Evolutionary conservation across 2,888 invertebrate genomes (phyloP), one percentile per base, ranked within the genome.

Genomic region (Adelphocoris suturalis): DNA sequence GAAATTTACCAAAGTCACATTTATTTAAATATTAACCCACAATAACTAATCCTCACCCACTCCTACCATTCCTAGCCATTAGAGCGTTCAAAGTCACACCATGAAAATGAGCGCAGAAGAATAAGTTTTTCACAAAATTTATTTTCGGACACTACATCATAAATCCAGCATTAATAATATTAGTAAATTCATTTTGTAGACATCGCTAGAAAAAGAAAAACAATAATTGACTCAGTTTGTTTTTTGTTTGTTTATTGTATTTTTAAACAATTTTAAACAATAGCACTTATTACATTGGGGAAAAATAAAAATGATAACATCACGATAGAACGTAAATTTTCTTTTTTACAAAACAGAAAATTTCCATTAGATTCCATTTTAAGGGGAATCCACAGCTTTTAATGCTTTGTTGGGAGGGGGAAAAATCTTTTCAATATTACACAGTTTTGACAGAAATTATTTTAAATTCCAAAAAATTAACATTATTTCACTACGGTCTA

Each of bases 141-240:
- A 68, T 68, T 68, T 68, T 68, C 68, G 68, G 27, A 68, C 68
- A 68, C 68, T 68, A 68, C 68, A 68, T 68, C 68, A 68, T 68
- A 68, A 68, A 68, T 68, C 68, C 68, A 68, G 68, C 68, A 27
- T 68, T 68, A 68, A 23, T 68, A 68, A 23, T 68, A 68, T 23
- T 68, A 68, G 23, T 68, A 68, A 68, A 68, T 68, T 68, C 68
- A 47, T 46, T 48, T 80, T 80, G 47, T 47, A 80, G 48, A 80
- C 46, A 48, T 80, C 80, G 46, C 47, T 80, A 80, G 48, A 80
- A 80, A 80, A 76, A n/a, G n/a, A 76, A 80, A 47, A 80, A 80
- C 46, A 80, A 80, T 47, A 80, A 80, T 48, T 48, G 80, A 46
- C 48, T 46, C 80, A 80, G 48, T 47, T 80, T 46, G 48, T 80